Percentiles rank a stretch among this genome's conserved stretches.
Evolutionary conservation across 2,888 invertebrate genomes (phyloP).

Genomic region (Flexamia atlantica): DNA sequence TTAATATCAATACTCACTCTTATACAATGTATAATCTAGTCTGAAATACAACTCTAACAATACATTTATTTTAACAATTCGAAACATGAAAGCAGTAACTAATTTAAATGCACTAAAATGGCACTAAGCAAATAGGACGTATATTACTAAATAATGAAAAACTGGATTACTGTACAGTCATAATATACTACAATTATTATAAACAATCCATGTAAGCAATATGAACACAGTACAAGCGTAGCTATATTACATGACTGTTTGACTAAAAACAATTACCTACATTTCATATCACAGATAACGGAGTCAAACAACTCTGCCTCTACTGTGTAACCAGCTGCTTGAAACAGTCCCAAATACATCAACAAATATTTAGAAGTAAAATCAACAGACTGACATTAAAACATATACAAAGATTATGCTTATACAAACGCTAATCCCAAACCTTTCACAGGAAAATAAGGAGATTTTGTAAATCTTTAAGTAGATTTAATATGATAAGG

Average conservation of each 20-base stretch:
- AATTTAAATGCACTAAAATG: conserved; percentile 60
- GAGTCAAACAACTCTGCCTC: not conserved
- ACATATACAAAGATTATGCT: too few species aligned
- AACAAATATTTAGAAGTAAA: not conserved
- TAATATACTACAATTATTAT: not conserved
- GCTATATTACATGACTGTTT: conserved; percentile 8
- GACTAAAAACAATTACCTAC: conserved; percentile 34
- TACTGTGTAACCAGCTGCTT: conserved; percentile 1
- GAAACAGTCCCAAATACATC: not conserved
- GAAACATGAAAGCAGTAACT: conserved; percentile 52
- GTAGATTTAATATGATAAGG: too few species aligned
- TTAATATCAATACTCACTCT: conserved; percentile 40
- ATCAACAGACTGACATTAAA: too few species aligned
- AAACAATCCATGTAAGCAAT: conserved; percentile 47
- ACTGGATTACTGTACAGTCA: conserved; percentile 15
- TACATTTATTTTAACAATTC: conserved; percentile 37
- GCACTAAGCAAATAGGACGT: conserved; percentile 61
- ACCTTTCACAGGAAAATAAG: not conserved
- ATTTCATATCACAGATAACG: conserved; percentile 39
- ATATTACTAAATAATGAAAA: conserved; percentile 17
- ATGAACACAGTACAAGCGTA: conserved; percentile 53
- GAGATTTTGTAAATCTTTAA: not conserved
- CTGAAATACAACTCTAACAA: conserved; percentile 25
- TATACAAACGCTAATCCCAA: not conserved
- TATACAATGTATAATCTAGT: not conserved